These are phyloP conservation scores for Pempheris klunzingeri DNA, from an alignment of 2,797 vertebrate species.

Conservation along the genomic window DNA sequence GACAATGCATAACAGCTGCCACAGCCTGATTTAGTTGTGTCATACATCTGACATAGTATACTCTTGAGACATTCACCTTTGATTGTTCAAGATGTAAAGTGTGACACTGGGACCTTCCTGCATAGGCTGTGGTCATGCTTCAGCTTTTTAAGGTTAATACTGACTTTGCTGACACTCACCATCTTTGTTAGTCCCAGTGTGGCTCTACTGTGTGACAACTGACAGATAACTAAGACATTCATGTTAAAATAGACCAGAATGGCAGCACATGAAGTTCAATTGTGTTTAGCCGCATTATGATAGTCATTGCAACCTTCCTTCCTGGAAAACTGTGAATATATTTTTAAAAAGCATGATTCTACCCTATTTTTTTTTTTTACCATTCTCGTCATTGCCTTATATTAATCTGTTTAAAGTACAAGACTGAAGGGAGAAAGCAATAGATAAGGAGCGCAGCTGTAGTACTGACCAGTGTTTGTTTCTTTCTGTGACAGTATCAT, in stretches of 20 bases:
- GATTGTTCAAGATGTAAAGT: not conserved
- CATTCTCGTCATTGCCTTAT: not conserved
- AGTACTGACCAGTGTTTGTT: constrained; percentile 1
- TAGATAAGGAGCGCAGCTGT: not conserved
- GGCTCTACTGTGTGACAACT: not conserved
- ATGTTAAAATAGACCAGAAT: constrained; percentile 20
- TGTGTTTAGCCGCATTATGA: too few species aligned
- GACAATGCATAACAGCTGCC: not conserved
- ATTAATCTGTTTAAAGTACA: not conserved
- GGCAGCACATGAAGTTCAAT: constrained; percentile 16
- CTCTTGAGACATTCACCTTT: not conserved
- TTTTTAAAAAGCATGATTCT: not conserved
- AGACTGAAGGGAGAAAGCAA: not conserved
- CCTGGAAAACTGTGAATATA: constrained; percentile 8
- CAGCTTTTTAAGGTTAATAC: not conserved
- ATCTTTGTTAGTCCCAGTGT: not conserved
- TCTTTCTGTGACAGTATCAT: constrained; percentile 16
- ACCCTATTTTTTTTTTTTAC: not conserved
- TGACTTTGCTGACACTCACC: constrained; percentile 5
- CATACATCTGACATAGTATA: not conserved
- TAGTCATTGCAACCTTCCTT: not conserved
- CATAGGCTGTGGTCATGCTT: not conserved
- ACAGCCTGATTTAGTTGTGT: not conserved
- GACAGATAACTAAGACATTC: constrained; percentile 15
- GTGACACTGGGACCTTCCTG: not conserved